Evolutionary conservation across 2,888 invertebrate genomes (phyloP).

Genomic region (Leucania comma): DNA sequence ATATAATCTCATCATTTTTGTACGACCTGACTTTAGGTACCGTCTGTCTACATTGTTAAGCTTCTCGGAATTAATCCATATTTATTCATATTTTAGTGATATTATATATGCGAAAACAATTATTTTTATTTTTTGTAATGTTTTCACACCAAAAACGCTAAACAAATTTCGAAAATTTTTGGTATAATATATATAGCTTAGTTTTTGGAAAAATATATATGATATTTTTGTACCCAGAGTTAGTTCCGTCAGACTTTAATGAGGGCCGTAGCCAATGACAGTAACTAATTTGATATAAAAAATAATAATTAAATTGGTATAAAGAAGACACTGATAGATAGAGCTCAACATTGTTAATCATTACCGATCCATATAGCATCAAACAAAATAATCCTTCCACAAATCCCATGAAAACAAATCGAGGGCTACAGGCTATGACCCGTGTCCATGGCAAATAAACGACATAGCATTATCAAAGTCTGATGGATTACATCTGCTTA

Average conservation of each 20-base stretch:
- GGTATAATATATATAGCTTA: too few species aligned
- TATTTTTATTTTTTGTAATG: too few species aligned
- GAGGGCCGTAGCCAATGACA: background rate
- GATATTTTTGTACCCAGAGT: background rate
- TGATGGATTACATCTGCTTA: slow-evolving; percentile 54
- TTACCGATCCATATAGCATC: background rate
- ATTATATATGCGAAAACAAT: too few species aligned
- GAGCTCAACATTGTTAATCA: background rate
- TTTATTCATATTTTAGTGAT: too few species aligned
- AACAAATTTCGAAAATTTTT: too few species aligned
- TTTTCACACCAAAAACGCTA: too few species aligned
- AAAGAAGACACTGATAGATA: too few species aligned
- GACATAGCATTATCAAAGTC: slow-evolving; percentile 50
- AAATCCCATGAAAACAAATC: slow-evolving; percentile 25
- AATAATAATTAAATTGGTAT: background rate
- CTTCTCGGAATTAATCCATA: too few species aligned
- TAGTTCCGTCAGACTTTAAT: background rate
- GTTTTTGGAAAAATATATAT: too few species aligned
- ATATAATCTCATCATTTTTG: too few species aligned
- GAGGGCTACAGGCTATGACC: slow-evolving; percentile 27
- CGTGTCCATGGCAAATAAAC: slow-evolving; percentile 40
- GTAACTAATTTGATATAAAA: background rate
- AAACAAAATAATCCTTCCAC: background rate
- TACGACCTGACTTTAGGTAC: too few species aligned
- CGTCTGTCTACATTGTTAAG: background rate